Percentiles rank a stretch among this genome's conserved stretches.
Evolutionary conservation across 2,888 invertebrate species (phyloP).

Genomic region (Saturnia pavonia): DNA sequence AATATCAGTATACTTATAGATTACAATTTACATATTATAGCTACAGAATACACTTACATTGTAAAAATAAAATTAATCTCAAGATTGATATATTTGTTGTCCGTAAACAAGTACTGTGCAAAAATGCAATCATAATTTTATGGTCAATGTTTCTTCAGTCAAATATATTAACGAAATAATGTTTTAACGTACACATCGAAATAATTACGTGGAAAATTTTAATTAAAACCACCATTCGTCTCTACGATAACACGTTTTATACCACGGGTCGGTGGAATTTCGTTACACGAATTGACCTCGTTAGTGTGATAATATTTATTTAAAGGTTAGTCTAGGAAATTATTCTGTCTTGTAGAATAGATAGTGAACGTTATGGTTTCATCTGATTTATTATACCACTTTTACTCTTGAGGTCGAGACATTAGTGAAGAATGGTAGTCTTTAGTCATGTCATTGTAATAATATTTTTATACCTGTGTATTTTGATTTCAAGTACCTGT

Average conservation of each 20-base stretch:
- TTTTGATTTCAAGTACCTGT: not conserved
- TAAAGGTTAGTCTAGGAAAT: slow-evolving; percentile 38
- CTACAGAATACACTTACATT: slow-evolving; percentile 30
- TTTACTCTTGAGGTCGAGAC: slow-evolving; percentile 51
- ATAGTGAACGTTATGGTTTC: slow-evolving; percentile 45
- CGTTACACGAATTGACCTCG: slow-evolving; percentile 39
- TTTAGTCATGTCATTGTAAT: not conserved
- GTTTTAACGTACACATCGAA: slow-evolving; percentile 47
- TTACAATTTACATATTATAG: slow-evolving; percentile 23
- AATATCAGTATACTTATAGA: too few relatives aligned
- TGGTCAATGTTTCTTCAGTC: slow-evolving; percentile 30
- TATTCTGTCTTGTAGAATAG: slow-evolving; percentile 48
- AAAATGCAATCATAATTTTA: slow-evolving; percentile 31
- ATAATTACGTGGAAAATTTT: slow-evolving; percentile 55
- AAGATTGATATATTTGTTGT: slow-evolving; percentile 24
- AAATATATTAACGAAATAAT: slow-evolving; percentile 47
- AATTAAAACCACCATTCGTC: slow-evolving; percentile 52
- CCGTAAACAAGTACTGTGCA: slow-evolving; percentile 20
- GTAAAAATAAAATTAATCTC: slow-evolving; percentile 31
- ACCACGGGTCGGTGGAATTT: slow-evolving; percentile 30
- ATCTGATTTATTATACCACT: slow-evolving; percentile 58
- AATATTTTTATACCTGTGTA: slow-evolving; percentile 1
- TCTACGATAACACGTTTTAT: slow-evolving; percentile 39
- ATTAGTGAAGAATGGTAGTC: slow-evolving; percentile 49
- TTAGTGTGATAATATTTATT: slow-evolving; percentile 47